Evolutionary conservation across 2,888 invertebrate genomes (phyloP), one percentile per base, ranked within the genome.

Genomic region (Leptinotarsa peninsularis): DNA sequence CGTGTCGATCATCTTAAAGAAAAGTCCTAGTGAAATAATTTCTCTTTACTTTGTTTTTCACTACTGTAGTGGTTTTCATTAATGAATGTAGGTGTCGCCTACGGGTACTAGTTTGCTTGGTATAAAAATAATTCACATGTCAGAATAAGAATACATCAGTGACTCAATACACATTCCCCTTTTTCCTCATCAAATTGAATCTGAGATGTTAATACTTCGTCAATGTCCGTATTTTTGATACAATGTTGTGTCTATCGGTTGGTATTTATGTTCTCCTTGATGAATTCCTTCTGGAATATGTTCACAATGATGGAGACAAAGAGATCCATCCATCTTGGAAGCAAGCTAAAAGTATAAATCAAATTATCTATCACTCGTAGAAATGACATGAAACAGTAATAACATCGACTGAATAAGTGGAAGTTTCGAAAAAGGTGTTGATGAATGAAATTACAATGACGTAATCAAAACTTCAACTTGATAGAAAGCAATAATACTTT

Each of bases 151-250:
- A 52, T 52, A n/a, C n/a, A 17, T 15, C n/a, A 17, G 52, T 52
- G 5, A n/a, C 52, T 17, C 43, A 7, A 52, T 52, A 2, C 15
- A 52, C 5, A 15, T 52, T n/a, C 2, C 1, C 4, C 1, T 17
- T 17, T 15, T 52, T 52, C 4, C 2, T 17, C 52, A 17, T 15
- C 17, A 52, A 52, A 15, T n/a, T 58, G 13, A 18, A 14, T 18
- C 21, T 58, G 63, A 63, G 7, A 17, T 18, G 63, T 43, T 63
- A n/a, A 43, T 13, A 63, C 63, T 33, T 63, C 43, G 43, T 63
- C 63, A 63, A 5, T 63, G 63, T 63, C 63, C n/a, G 33, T 33
- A 63, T 63, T 63, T 63, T 63, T 18, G 7, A 63, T 63, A 10
- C 7, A 33, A 17, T 63, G 33, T 63, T 63, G 43, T 63, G 63